These are phyloP conservation scores for Isichthys henryi DNA, from an alignment of 2,113 vertebrate genomes.

Conservation along the genomic window DNA sequence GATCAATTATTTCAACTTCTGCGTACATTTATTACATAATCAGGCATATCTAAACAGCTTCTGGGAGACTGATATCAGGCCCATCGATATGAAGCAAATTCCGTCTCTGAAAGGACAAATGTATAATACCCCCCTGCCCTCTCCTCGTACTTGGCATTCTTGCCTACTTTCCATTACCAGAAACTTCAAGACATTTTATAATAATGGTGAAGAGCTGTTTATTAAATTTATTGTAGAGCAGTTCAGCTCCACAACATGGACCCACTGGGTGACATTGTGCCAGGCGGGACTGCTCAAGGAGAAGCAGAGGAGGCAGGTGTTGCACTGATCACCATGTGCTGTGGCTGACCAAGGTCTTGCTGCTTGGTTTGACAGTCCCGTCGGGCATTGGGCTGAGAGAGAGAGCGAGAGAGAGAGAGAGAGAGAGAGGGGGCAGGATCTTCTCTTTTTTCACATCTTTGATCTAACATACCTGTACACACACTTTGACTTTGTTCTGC, in stretches of 20 bases:
- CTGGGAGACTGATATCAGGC: neutral
- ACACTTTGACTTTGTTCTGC: neutral
- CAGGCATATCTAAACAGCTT: slow-evolving; percentile 12
- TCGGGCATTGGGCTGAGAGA: neutral
- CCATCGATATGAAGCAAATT: neutral
- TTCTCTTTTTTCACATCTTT: neutral
- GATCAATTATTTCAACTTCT: slow-evolving; percentile 26
- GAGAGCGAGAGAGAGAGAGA: neutral
- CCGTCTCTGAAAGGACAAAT: neutral
- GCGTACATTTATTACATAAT: slow-evolving; percentile 28
- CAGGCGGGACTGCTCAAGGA: neutral
- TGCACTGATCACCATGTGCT: neutral
- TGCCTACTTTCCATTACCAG: neutral
- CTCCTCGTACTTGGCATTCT: neutral
- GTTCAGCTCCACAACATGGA: neutral
- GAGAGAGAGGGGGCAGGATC: neutral
- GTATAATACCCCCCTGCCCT: neutral
- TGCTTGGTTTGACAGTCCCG: neutral
- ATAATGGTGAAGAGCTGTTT: neutral
- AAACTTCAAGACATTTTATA: neutral
- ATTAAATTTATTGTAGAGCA: neutral
- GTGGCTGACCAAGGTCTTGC: neutral
- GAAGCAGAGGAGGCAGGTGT: neutral
- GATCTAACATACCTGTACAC: neutral
- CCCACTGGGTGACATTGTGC: neutral